Evolutionary conservation across 2,797 vertebrate species (phyloP).

Genomic region (Microtus californicus): DNA sequence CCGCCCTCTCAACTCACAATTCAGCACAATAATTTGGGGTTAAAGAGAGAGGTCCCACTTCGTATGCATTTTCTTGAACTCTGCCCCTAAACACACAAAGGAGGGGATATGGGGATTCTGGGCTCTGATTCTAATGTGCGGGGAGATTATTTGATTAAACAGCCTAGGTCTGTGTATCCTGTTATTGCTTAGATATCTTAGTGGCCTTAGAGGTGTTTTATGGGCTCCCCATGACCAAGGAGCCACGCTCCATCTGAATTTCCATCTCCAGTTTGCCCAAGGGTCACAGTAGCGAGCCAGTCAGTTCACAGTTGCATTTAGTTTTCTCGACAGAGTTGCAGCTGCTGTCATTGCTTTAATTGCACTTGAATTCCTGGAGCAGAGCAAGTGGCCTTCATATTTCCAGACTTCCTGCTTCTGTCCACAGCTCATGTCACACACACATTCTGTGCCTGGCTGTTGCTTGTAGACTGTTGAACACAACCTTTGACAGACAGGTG

Average conservation of each 20-base stretch:
- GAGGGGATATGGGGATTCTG: not conserved
- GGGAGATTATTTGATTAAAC: conserved; percentile 5
- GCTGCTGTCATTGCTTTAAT: not conserved
- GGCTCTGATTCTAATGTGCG: not conserved
- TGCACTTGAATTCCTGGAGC: not conserved
- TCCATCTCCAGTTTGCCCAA: not conserved
- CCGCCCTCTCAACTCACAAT: not conserved
- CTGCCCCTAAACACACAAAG: not conserved
- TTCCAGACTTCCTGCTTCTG: not conserved
- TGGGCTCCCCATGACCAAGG: not conserved
- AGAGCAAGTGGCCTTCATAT: not conserved
- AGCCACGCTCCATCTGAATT: not conserved
- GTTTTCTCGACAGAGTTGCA: not conserved
- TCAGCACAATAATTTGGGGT: not conserved
- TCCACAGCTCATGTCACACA: not conserved
- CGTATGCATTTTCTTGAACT: conserved; percentile 11
- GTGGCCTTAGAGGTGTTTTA: not conserved
- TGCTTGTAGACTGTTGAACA: not conserved
- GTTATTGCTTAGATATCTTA: not conserved
- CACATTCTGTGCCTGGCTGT: not conserved
- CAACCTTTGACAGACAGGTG: not conserved
- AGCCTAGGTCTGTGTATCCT: not conserved
- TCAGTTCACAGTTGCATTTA: not conserved
- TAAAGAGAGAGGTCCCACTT: conserved; percentile 2
- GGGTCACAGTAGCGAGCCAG: not conserved